These are phyloP conservation scores for Drosophila paracracens DNA, from an alignment of 2,888 invertebrate genomes.

Conservation along the genomic window DNA sequence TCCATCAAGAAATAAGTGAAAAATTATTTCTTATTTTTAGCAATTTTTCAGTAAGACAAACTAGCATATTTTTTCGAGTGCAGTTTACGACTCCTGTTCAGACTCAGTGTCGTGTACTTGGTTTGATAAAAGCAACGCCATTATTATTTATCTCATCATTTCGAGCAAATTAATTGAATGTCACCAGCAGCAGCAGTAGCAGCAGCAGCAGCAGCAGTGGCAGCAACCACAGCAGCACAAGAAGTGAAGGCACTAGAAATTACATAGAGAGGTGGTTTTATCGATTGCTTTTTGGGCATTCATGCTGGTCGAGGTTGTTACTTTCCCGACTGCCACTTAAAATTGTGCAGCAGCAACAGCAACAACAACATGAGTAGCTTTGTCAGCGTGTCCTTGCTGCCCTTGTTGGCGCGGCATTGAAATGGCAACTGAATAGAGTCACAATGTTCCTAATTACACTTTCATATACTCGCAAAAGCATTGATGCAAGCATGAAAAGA, in stretches of 20 bases:
- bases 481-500: conserved; percentile 18
- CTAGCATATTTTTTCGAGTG: neutral
- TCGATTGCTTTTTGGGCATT: conserved; percentile 38
- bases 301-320: conserved; percentile 21
- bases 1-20: neutral
- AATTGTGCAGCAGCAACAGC: conserved; percentile 15
- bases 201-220: neutral
- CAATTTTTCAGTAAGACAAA: neutral
- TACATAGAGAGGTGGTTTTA: conserved; percentile 13
- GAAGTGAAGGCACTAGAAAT: conserved; percentile 17
- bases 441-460: conserved; percentile 52
- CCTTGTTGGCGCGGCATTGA: conserved; percentile 45
- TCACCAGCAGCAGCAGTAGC: conserved; percentile 17
- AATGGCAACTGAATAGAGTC: conserved; percentile 31
- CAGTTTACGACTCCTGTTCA: neutral
- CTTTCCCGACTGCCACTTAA: conserved; percentile 12
- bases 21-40: neutral
- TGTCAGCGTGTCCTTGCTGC: conserved; percentile 40
- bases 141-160: conserved; percentile 52
- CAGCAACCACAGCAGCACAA: neutral
- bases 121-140: conserved; percentile 48
- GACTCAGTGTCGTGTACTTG: conserved; percentile 12
- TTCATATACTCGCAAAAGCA: conserved; percentile 39
- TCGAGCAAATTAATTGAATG: conserved; percentile 68
- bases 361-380: conserved; percentile 10